Conservation (phyloP, 2,797 vertebrate genomes). For the Mastacembelus armatus region DNA sequence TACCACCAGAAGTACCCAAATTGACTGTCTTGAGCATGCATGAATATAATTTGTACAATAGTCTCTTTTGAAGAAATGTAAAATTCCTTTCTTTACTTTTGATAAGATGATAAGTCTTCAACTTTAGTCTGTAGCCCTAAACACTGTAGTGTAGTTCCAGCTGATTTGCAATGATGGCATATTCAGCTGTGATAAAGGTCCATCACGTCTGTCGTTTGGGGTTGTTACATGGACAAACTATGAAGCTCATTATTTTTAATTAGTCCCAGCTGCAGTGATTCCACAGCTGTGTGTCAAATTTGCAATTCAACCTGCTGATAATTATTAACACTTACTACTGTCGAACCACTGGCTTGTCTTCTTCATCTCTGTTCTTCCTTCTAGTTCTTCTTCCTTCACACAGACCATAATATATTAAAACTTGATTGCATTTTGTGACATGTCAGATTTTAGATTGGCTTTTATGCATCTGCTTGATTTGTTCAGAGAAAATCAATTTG, state of each 20-base stretch:
- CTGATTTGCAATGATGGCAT: too few species aligned
- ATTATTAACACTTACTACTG: conserved; percentile 14
- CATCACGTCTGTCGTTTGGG: conserved; percentile 14
- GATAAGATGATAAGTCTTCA: too few species aligned
- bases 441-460: conserved; percentile 1
- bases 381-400: not conserved
- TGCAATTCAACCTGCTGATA: conserved; percentile 28
- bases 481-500: conserved; percentile 5
- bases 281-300: conserved; percentile 32
- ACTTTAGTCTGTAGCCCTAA: too few species aligned
- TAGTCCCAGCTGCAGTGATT: conserved; percentile 18
- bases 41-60: too few species aligned
- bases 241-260: conserved; percentile 61
- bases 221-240: conserved; percentile 32
- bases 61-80: too few species aligned
- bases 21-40: too few species aligned
- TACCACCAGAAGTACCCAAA: too few species aligned
- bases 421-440: conserved; percentile 14
- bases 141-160: too few species aligned
- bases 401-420: not conserved
- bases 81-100: too few species aligned
- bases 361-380: not conserved
- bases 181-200: too few species aligned
- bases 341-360: conserved; percentile 3
- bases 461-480: conserved; percentile 4